These are phyloP conservation scores for Enteromius mattozi DNA, from an alignment of 2,797 vertebrate species.

Conservation along the genomic window DNA sequence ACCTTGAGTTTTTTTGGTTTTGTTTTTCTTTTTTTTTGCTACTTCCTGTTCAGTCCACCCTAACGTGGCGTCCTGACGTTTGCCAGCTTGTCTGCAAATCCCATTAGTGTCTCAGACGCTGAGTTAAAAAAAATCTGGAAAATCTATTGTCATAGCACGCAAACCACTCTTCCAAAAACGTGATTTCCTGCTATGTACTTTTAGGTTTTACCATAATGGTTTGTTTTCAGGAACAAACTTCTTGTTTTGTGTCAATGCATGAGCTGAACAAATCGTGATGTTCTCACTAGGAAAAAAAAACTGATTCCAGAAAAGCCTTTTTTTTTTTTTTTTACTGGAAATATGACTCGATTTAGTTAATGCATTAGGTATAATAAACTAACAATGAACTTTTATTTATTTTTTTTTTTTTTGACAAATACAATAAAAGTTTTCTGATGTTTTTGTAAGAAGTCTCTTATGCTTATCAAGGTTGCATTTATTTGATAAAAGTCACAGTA, in stretches of 20 bases:
- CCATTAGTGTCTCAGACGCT: conserved; percentile 25
- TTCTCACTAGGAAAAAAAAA: not conserved
- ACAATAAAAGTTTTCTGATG: not conserved
- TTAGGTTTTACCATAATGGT: not conserved
- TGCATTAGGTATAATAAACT: not conserved
- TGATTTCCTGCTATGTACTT: conserved; percentile 23
- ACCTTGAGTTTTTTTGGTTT: conserved; percentile 35
- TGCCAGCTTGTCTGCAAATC: conserved; percentile 33
- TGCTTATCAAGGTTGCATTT: not conserved
- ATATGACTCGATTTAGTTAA: not conserved
- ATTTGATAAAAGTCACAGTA: not conserved
- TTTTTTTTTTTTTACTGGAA: not conserved
- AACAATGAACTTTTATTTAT: no score
- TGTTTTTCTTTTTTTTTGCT: conserved; percentile 13
- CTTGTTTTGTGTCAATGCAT: not conserved
- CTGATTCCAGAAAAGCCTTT: not conserved
- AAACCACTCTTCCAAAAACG: not conserved
- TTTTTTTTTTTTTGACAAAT: no score
- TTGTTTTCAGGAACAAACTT: conserved; percentile 3
- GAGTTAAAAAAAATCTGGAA: conserved; percentile 22
- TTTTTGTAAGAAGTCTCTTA: not conserved
- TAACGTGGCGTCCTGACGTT: conserved; percentile 17
- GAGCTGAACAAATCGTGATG: not conserved
- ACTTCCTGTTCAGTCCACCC: conserved; percentile 52
- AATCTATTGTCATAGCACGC: conserved; percentile 4